A percentile compares a stretch with the other conserved stretches of the same genome.
Conservation (phyloP, 2,797 vertebrate genomes). For the Poecile montanus region DNA sequence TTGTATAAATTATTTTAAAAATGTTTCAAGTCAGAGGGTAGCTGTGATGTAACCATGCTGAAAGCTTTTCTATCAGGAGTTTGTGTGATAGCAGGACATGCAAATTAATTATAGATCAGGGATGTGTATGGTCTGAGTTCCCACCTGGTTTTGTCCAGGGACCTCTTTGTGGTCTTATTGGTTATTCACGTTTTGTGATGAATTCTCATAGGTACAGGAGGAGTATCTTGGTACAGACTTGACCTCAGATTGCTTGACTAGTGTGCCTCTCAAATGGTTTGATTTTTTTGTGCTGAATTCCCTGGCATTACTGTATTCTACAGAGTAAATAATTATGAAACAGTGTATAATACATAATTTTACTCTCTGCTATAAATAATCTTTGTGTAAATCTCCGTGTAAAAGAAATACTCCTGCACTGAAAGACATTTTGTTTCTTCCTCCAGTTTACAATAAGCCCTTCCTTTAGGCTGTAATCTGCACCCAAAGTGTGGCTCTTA, state of each 20-base stretch:
- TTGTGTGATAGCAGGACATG: not conserved
- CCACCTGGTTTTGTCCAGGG: not conserved
- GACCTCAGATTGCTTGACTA: not conserved
- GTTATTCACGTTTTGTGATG: not conserved
- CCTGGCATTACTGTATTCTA: not conserved
- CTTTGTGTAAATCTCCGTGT: not conserved
- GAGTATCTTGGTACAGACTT: not conserved
- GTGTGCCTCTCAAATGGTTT: not conserved
- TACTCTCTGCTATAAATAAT: not conserved
- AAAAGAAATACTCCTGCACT: not conserved
- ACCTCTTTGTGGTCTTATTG: not conserved
- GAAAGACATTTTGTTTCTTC: not conserved
- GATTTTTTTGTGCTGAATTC: not conserved
- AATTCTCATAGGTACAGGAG: accelerated
- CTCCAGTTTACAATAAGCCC: not conserved
- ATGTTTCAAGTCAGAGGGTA: not conserved
- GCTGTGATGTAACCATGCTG: not conserved
- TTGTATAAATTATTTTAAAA: not conserved
- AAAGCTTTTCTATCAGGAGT: not conserved
- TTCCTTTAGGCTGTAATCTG: not conserved
- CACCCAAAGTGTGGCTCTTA: not conserved
- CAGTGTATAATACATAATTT: not conserved
- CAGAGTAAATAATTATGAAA: not conserved
- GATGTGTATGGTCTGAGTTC: not conserved
- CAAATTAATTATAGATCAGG: not conserved